These are phyloP conservation scores for Equus quagga DNA, from an alignment of 2,113 vertebrate genomes.

Conservation along the genomic window DNA sequence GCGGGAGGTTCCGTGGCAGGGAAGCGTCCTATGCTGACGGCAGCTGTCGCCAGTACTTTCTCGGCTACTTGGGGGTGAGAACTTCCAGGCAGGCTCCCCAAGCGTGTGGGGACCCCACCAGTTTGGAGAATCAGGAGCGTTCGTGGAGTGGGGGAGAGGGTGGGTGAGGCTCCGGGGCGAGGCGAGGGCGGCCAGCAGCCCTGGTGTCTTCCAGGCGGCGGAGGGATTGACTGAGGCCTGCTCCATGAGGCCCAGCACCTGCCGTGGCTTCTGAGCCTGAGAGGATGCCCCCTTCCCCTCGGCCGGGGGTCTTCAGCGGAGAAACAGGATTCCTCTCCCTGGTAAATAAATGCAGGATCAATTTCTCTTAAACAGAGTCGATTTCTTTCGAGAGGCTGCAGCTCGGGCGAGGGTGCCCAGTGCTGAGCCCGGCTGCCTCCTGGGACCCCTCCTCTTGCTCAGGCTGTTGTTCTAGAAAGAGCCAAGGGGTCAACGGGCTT, in stretches of 20 bases:
- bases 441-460: neutral
- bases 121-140: neutral
- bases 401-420: neutral
- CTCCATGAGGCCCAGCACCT: neutral
- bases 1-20: neutral
- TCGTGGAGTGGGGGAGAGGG: neutral
- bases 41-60: neutral
- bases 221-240: fast-evolving
- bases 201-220: neutral
- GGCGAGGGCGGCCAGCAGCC: neutral
- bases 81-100: neutral
- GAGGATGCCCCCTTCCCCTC: fast-evolving
- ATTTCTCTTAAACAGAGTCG: neutral
- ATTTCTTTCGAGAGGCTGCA: neutral
- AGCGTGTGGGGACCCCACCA: neutral
- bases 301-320: neutral
- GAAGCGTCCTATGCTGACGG: fast-evolving
- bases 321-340: neutral
- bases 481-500: fast-evolving
- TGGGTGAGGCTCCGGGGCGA: too few relatives aligned
- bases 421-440: neutral
- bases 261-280: neutral
- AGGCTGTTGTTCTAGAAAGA: neutral
- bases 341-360: neutral
- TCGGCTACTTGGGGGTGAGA: neutral